These are phyloP conservation scores for Balearica regulorum DNA, from an alignment of 2,797 vertebrate species.

Conservation along the genomic window DNA sequence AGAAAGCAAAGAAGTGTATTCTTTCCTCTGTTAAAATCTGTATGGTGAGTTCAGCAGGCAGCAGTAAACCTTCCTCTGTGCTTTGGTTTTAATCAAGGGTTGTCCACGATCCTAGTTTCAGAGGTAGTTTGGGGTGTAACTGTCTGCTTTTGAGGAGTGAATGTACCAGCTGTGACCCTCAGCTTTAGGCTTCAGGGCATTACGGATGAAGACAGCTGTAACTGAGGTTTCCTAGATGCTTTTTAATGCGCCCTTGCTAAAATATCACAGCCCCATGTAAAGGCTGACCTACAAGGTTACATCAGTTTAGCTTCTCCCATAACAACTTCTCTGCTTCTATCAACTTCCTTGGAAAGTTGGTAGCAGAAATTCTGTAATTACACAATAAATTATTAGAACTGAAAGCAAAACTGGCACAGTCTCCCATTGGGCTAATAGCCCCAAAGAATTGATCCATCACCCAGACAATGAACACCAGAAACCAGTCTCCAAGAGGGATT, in stretches of 20 bases:
- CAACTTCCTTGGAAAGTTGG: not conserved
- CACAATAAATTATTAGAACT: not conserved
- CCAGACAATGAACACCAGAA: not conserved
- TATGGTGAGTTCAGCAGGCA: not conserved
- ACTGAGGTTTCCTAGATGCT: not conserved
- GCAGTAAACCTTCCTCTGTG: not conserved
- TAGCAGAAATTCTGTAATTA: not conserved
- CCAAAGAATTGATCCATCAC: not conserved
- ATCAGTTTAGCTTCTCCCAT: not conserved
- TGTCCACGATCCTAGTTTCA: not conserved
- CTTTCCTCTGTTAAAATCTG: not conserved
- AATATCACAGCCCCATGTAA: not conserved
- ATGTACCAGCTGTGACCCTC: not conserved
- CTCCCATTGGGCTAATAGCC: not conserved
- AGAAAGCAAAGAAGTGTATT: not conserved
- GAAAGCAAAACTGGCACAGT: not conserved
- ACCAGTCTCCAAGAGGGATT: not conserved
- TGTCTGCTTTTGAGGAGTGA: not conserved
- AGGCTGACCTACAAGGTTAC: not conserved
- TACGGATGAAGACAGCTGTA: not conserved
- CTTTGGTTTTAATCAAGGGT: not conserved
- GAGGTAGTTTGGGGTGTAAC: not conserved
- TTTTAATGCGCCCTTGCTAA: not conserved
- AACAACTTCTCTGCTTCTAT: not conserved
- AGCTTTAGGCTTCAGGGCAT: not conserved